Base-by-base conservation (phyloP, 2,888 invertebrate species). In the Subacronicta megacephala region DNA sequence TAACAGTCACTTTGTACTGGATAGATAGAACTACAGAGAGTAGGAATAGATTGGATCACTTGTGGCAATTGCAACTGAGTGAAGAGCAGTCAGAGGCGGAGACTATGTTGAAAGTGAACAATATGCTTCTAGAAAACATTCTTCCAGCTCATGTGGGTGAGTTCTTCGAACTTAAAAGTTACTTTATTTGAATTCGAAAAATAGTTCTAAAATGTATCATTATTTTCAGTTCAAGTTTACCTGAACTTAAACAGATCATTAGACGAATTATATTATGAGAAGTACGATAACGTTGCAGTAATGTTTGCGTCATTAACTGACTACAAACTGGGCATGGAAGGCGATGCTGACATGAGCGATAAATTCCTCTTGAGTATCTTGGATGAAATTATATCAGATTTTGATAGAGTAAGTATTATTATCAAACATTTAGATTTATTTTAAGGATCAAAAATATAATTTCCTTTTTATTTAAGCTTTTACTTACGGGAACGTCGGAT, bases 241-340 rank as follows among this genome's bases (percentile, higher is more conserved):
- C 90, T 98, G 67, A 96, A 97, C 72, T 92, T 96, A 61, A 95
- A 95, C 62, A 95, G 96, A 89, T 96, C 95, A 41, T 94, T 95
- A 54, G 96, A 96, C 51, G 97, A 98, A 69, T 94, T 98, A 3
- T 99, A 99, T 85, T 97, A 97, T 76, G 97, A 98, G 85, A 96
- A 97, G 63, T 98, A 99, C 82, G 96, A 96, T 51, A 96, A 97
- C 75, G 98, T 98, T 0, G 97, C 98, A 1, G 98, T 99, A 0
- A 99, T 99, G 98, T 99, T 99, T 89, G 99, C 99, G 0, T 97
- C 98, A 0, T 96, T 99, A 42, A 97, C 97, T 13, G 97, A 97
- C 82, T 97, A 97, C 85, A 96, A 96, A 77, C 81, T 95, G n/a
- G 95, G 95, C n/a, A 93, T 95, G n/a, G 95, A 95, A 70, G 93